Evolutionary conservation across 2,113 vertebrate species (phyloP).

Genomic region (Siniperca chuatsi): DNA sequence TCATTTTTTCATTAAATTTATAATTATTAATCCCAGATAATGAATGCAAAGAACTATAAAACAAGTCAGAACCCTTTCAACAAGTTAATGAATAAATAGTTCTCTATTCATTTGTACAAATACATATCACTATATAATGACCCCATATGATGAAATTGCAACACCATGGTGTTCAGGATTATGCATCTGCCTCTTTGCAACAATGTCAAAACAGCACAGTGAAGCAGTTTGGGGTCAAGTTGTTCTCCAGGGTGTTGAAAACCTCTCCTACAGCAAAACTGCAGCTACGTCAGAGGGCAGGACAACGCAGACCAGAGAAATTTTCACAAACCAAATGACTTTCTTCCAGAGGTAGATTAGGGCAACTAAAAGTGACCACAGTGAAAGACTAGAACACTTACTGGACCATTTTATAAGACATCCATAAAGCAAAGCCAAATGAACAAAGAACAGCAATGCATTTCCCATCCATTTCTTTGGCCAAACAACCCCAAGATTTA

Average conservation of each 20-base stretch:
- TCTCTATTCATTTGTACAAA: neutral
- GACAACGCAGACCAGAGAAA: slow-evolving; percentile 14
- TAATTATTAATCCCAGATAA: neutral
- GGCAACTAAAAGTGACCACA: slow-evolving; percentile 8
- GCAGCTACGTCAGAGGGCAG: slow-evolving; percentile 33
- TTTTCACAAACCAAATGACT: slow-evolving; percentile 12
- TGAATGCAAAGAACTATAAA: neutral
- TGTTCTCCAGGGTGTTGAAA: slow-evolving; percentile 50
- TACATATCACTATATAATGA: slow-evolving; percentile 10
- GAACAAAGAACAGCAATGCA: neutral
- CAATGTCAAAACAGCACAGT: slow-evolving; percentile 53
- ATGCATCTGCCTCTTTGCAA: slow-evolving; percentile 42
- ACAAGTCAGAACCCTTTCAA: neutral
- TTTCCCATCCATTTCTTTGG: neutral
- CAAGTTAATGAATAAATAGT: neutral
- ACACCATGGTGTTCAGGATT: slow-evolving; percentile 21
- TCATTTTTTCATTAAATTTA: neutral
- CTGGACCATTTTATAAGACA: neutral
- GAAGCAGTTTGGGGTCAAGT: slow-evolving; percentile 39
- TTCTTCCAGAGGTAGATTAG: slow-evolving; percentile 2
- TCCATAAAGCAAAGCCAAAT: neutral
- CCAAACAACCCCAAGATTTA: neutral
- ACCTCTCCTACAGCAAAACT: slow-evolving; percentile 48
- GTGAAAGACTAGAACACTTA: neutral
- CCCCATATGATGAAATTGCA: slow-evolving; percentile 17